phyloP scores from a whole-genome alignment of 2,113 vertebrate species.

The Oreamnos americanus region DNA sequence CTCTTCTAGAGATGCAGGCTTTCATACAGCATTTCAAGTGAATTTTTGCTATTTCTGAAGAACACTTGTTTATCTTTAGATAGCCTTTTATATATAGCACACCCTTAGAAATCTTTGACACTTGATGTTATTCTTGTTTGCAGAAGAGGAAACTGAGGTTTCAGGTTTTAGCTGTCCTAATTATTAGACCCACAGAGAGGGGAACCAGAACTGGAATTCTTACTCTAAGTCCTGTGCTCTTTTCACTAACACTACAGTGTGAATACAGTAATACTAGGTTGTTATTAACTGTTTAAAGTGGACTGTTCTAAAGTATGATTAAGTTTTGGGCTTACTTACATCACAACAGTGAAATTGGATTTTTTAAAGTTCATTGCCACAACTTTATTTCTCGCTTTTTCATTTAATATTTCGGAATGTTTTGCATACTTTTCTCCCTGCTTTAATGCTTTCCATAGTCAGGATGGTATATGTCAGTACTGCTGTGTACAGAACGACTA shows the following conservation, averaged over 20 bases:
- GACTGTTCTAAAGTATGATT: neutral
- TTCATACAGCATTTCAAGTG: neutral
- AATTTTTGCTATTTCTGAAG: neutral
- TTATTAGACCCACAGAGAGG: neutral
- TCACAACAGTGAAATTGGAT: neutral
- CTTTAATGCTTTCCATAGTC: neutral
- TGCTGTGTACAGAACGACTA: neutral
- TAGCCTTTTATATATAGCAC: neutral
- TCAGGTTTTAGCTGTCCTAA: neutral
- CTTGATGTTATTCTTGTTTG: neutral
- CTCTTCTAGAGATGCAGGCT: neutral
- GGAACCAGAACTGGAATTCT: neutral
- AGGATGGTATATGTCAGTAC: neutral
- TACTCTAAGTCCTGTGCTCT: neutral
- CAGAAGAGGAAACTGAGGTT: neutral
- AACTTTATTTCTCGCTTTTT: neutral
- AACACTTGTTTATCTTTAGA: neutral
- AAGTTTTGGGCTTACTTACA: neutral
- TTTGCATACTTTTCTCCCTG: neutral
- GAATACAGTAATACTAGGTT: neutral
- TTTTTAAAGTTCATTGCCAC: neutral
- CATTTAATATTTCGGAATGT: neutral
- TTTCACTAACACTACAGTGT: neutral
- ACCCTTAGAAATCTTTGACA: neutral
- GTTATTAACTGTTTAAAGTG: neutral